A percentile compares a stretch with the other conserved stretches of the same genome.
Conservation (phyloP, 2,797 vertebrate species). For the Psittacula derbiana region DNA sequence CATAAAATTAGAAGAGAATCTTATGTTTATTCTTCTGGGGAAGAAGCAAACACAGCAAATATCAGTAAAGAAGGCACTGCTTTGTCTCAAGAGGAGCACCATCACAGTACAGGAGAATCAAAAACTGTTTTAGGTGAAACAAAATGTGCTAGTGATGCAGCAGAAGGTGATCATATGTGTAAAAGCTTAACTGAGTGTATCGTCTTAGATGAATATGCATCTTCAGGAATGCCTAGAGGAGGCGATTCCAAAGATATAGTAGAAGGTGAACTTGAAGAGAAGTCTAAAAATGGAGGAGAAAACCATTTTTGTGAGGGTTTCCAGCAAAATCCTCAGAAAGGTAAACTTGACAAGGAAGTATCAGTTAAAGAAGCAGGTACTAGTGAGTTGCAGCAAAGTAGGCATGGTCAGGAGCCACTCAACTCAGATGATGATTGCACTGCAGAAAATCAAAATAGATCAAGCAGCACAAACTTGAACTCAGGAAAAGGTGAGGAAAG, state of each 20-base stretch:
- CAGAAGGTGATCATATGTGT: not conserved
- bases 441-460: not conserved
- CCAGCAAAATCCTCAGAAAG: constrained; percentile 17
- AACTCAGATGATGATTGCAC: not conserved
- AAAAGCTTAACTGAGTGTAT: not conserved
- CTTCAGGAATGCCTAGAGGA: not conserved
- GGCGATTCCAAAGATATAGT: not conserved
- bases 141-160: not conserved
- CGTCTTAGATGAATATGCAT: not conserved
- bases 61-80: not conserved
- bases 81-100: constrained; percentile 31
- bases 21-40: constrained; percentile 68
- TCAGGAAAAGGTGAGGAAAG: not conserved
- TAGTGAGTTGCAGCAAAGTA: not conserved
- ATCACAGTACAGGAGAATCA: not conserved
- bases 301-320: constrained; percentile 10
- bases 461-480: not conserved
- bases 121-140: not conserved
- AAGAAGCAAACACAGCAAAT: not conserved
- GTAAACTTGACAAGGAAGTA: not conserved
- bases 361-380: not conserved
- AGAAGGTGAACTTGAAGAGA: constrained; percentile 27
- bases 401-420: not conserved
- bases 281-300: constrained; percentile 12
- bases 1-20: constrained; percentile 90